Percentiles rank a stretch among this genome's conserved stretches.
These are phyloP conservation scores for Napeogenes inachia DNA, from an alignment of 2,888 invertebrate genomes.

Conservation along the genomic window DNA sequence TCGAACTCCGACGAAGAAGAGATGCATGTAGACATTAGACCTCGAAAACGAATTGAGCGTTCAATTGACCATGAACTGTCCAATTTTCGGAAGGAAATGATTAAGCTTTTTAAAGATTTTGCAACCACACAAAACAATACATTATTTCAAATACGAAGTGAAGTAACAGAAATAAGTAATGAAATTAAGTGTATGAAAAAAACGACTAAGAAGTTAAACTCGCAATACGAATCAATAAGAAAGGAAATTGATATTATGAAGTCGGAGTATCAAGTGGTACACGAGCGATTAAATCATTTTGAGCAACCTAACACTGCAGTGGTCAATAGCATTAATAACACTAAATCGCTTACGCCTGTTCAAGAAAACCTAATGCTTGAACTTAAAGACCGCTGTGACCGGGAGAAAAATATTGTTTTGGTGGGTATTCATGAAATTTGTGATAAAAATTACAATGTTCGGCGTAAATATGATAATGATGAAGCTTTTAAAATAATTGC, in stretches of 20 bases:
- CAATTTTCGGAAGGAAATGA: conserved; percentile 20
- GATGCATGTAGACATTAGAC: not conserved
- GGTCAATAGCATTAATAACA: too few species aligned
- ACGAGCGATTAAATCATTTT: too few species aligned
- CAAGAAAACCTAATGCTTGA: conserved; percentile 32
- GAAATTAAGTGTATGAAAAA: conserved; percentile 19
- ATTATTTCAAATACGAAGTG: conserved; percentile 16
- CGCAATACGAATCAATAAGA: conserved; percentile 19
- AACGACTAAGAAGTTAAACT: conserved; percentile 14
- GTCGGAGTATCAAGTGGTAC: conserved; percentile 12
- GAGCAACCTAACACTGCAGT: too few species aligned
- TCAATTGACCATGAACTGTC: conserved; percentile 9
- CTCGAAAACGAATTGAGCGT: conserved; percentile 10
- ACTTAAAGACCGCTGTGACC: conserved; percentile 30
- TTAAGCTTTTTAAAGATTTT: conserved; percentile 20
- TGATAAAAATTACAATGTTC: conserved; percentile 16
- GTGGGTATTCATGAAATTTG: conserved; percentile 31
- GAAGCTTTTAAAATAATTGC: conserved; percentile 22
- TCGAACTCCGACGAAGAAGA: conserved; percentile 3
- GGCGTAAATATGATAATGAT: conserved; percentile 24
- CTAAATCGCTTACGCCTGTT: conserved; percentile 16
- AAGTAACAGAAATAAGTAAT: conserved; percentile 17
- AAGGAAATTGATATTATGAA: conserved; percentile 25
- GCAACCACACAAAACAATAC: conserved; percentile 20
- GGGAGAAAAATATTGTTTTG: conserved; percentile 34